Evolutionary conservation across 2,888 invertebrate species (phyloP).

Genomic region (Balanococcus diminutus): DNA sequence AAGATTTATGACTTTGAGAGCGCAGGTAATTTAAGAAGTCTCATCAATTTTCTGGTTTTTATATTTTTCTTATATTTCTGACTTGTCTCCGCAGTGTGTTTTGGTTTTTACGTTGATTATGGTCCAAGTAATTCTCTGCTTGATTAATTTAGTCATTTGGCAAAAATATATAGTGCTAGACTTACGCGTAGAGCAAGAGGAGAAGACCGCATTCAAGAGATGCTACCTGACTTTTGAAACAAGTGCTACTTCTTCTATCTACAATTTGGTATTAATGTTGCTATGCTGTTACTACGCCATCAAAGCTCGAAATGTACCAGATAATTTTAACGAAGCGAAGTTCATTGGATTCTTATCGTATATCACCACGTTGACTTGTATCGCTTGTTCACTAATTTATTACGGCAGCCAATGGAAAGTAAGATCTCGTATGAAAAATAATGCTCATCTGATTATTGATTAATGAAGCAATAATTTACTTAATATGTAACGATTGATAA

Average conservation of each 20-base stretch:
- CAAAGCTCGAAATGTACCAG: conserved; percentile 78
- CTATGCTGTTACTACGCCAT: conserved; percentile 79
- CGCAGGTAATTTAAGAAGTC: conserved; percentile 63
- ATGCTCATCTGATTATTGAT: not conserved
- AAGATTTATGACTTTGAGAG: conserved; percentile 68
- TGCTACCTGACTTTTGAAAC: not conserved
- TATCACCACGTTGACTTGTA: conserved; percentile 78
- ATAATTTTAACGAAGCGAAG: conserved; percentile 80
- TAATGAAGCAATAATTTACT: not conserved
- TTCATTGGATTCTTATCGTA: conserved; percentile 82
- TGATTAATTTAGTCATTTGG: not conserved
- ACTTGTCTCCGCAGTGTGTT: not conserved
- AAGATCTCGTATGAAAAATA: not conserved
- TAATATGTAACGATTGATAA: not conserved
- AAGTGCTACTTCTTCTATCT: not conserved
- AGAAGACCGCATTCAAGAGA: not conserved
- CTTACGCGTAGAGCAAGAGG: too few species aligned
- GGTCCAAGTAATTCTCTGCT: not conserved
- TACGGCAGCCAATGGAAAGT: conserved; percentile 67
- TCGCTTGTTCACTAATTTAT: conserved; percentile 78
- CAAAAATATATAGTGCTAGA: too few species aligned
- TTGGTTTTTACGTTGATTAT: not conserved
- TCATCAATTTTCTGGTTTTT: not conserved
- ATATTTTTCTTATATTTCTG: not conserved
- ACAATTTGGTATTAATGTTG: conserved; percentile 66